Percentiles rank a stretch among this genome's conserved stretches.
phyloP scores from a whole-genome alignment of 53 echinoderm and acorn worm genomes.

The Patiria pectinifera region DNA sequence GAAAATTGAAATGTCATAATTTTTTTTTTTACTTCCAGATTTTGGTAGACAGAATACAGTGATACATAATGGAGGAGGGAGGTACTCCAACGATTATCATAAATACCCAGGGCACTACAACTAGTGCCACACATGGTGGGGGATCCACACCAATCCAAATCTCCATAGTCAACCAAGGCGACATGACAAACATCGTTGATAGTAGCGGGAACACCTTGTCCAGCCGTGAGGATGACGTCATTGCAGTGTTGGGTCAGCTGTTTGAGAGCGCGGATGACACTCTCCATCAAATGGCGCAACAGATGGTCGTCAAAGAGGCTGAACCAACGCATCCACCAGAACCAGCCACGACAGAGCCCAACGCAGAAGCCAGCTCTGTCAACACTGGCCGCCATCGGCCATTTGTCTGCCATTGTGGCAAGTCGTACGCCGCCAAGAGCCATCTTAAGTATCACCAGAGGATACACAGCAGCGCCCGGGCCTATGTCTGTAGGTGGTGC shows the following conservation, averaged over 20 bases:
- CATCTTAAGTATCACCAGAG: slow-evolving; percentile 55
- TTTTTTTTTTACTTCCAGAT: neutral
- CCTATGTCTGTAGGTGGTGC: slow-evolving; percentile 42
- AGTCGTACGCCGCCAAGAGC: slow-evolving; percentile 48
- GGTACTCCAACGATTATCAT: neutral
- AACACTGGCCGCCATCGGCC: neutral
- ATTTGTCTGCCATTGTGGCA: slow-evolving; percentile 38
- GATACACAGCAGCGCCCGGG: slow-evolving; percentile 37
- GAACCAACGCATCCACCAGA: too few species aligned
- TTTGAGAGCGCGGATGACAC: slow-evolving; percentile 52
- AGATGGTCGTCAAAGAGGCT: neutral
- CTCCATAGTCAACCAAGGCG: slow-evolving; percentile 33
- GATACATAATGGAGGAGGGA: slow-evolving; percentile 3
- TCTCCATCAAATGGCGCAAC: slow-evolving; percentile 46
- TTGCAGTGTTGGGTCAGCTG: slow-evolving; percentile 44
- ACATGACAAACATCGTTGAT: slow-evolving; percentile 32
- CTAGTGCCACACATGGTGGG: neutral
- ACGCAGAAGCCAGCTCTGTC: neutral
- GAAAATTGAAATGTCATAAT: neutral
- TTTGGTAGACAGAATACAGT: neutral
- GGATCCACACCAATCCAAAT: slow-evolving; percentile 32
- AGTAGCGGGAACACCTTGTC: slow-evolving; percentile 47
- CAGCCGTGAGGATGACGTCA: slow-evolving; percentile 60
- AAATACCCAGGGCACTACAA: neutral
- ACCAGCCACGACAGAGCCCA: neutral